Evolutionary conservation across 2,888 invertebrate species (phyloP).

Genomic region (Megastigmus dorsalis): DNA sequence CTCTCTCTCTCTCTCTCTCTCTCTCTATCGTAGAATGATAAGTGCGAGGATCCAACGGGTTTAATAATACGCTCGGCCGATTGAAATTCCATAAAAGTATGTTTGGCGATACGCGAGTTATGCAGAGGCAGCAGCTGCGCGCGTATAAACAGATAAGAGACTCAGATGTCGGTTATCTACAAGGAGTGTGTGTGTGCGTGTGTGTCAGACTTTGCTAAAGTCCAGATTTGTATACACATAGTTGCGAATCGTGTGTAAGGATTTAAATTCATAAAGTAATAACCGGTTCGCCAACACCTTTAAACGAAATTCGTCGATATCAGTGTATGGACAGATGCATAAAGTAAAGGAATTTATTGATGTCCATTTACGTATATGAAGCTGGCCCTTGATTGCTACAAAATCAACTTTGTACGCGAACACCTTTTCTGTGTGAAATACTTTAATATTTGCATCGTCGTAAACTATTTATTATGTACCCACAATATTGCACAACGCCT

Average conservation of each 20-base stretch:
- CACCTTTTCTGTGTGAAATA: too few relatives aligned
- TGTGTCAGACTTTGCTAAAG: neutral
- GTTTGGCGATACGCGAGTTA: neutral
- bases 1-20: neutral
- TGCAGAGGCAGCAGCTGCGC: neutral
- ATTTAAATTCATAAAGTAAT: conserved; percentile 1
- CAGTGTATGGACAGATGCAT: too few relatives aligned
- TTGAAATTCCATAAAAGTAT: conserved; percentile 24
- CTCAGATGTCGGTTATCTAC: neutral
- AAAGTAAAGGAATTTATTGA: too few relatives aligned
- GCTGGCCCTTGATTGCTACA: too few relatives aligned
- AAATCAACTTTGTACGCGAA: too few relatives aligned
- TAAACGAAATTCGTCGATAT: too few relatives aligned
- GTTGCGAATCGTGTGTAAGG: neutral
- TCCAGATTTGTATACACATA: neutral
- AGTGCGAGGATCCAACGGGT: neutral
- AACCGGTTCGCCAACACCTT: too few relatives aligned
- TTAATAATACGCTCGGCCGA: neutral
- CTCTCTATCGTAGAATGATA: neutral
- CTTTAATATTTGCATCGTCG: too few relatives aligned
- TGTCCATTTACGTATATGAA: too few relatives aligned
- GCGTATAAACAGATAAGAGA: neutral
- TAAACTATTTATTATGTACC: too few relatives aligned
- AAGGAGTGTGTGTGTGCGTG: neutral
- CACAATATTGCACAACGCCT: too few relatives aligned